A percentile compares a stretch with the other conserved stretches of the same genome.
Conservation (phyloP, 2,888 invertebrate species). For the Uropetala carovei region DNA sequence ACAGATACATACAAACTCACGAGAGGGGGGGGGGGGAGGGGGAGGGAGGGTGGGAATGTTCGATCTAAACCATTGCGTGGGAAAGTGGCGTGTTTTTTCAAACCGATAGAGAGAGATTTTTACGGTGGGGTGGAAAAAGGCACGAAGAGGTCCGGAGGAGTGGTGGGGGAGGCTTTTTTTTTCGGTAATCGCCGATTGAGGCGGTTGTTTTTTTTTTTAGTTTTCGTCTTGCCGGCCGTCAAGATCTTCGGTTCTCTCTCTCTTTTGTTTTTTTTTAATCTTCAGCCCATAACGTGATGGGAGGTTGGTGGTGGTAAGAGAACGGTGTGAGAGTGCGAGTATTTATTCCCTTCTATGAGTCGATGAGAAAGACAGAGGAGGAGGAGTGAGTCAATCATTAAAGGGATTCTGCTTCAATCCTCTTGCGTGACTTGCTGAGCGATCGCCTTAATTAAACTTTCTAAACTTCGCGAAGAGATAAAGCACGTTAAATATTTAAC, state of each 20-base stretch:
- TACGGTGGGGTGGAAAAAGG: constrained; percentile 18
- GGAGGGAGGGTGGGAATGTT: not conserved
- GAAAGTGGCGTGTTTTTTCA: constrained; percentile 16
- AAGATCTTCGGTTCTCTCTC: not conserved
- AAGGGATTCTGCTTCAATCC: not conserved
- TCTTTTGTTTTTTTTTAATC: not conserved
- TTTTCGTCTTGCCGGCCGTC: constrained; percentile 29
- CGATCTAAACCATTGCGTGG: constrained; percentile 29
- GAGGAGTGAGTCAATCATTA: not conserved
- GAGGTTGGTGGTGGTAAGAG: not conserved
- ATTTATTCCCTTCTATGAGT: not conserved
- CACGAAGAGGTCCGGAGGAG: not conserved
- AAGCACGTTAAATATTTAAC: no score
- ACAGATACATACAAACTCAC: not conserved
- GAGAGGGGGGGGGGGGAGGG: not conserved
- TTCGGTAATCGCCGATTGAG: constrained; percentile 23
- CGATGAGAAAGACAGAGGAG: not conserved
- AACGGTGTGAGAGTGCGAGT: not conserved
- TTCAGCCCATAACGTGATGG: constrained; percentile 1
- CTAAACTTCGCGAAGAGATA: not conserved
- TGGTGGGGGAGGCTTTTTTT: not conserved
- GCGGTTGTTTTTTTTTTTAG: constrained; percentile 12
- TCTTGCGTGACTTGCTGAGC: not conserved
- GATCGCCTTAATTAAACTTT: not conserved
- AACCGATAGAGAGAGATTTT: constrained; percentile 3